phyloP scores from a whole-genome alignment of 2,797 vertebrate genomes.

The Potorous gilbertii region DNA sequence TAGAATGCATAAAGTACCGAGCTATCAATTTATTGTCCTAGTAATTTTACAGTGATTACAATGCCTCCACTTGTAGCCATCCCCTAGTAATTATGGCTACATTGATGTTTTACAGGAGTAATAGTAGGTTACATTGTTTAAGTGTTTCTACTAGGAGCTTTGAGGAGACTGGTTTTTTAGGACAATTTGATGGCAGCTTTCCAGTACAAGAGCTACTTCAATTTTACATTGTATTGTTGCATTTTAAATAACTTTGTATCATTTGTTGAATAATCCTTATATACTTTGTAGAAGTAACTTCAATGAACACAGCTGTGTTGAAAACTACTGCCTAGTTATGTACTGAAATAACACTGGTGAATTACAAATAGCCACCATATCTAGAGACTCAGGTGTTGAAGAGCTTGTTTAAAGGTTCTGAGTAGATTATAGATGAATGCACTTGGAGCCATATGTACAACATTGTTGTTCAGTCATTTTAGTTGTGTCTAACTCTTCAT shows the following conservation, averaged over 20 bases:
- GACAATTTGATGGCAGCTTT: background rate
- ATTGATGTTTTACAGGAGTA: background rate
- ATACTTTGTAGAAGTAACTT: background rate
- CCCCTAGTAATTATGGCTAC: background rate
- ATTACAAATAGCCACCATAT: background rate
- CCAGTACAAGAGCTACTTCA: background rate
- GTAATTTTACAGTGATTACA: background rate
- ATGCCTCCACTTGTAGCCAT: background rate
- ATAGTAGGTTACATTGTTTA: background rate
- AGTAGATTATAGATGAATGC: background rate
- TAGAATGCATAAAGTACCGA: background rate
- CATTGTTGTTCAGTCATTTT: background rate
- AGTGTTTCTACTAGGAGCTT: background rate
- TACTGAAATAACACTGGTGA: background rate
- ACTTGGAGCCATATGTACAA: background rate
- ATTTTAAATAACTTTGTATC: background rate
- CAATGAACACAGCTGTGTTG: background rate
- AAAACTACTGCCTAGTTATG: background rate
- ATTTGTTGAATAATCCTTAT: background rate
- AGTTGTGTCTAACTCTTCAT: background rate
- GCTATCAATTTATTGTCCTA: background rate
- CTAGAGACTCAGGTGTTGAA: background rate
- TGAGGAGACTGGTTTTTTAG: background rate
- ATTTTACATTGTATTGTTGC: background rate
- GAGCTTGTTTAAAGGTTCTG: background rate